phyloP scores from a whole-genome alignment of 2,888 invertebrate species.

The Parapristionchus giblindavisi region DNA sequence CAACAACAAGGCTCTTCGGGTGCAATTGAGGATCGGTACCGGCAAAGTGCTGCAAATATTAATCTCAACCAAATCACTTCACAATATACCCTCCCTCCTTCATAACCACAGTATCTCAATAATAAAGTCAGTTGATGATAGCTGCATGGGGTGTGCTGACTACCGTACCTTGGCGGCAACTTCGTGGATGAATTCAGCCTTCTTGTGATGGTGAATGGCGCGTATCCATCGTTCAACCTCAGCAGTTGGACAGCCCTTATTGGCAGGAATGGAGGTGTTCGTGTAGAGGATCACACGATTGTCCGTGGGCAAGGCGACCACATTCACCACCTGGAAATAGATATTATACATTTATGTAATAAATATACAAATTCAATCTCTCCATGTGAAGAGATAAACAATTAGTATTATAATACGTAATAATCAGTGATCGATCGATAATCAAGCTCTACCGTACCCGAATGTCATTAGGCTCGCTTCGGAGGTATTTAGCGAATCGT shows the following conservation, averaged over 20 bases:
- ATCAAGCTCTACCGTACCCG: constrained; percentile 7
- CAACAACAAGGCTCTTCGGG: constrained; percentile 1
- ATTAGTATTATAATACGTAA: too few species aligned
- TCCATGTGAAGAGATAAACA: background rate
- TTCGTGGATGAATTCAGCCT: too few species aligned
- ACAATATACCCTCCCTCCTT: too few species aligned
- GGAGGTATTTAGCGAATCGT: constrained; percentile 34
- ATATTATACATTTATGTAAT: background rate
- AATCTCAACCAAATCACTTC: too few species aligned
- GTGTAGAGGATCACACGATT: background rate
- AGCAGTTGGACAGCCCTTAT: constrained; percentile 1
- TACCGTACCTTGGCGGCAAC: too few species aligned
- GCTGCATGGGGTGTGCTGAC: too few species aligned
- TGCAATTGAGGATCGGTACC: too few species aligned
- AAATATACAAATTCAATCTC: background rate
- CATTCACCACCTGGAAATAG: constrained; percentile 6
- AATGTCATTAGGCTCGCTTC: constrained; percentile 35
- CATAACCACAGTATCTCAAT: too few species aligned
- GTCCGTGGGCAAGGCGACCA: background rate
- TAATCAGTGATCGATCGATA: background rate
- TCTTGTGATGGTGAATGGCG: too few species aligned
- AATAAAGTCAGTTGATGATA: too few species aligned
- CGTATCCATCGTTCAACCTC: too few species aligned
- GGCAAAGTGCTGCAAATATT: too few species aligned
- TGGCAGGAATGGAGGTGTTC: constrained; percentile 1